These are phyloP conservation scores for Oryzias curvinotus DNA, from an alignment of 2,113 vertebrate genomes.

Conservation along the genomic window DNA sequence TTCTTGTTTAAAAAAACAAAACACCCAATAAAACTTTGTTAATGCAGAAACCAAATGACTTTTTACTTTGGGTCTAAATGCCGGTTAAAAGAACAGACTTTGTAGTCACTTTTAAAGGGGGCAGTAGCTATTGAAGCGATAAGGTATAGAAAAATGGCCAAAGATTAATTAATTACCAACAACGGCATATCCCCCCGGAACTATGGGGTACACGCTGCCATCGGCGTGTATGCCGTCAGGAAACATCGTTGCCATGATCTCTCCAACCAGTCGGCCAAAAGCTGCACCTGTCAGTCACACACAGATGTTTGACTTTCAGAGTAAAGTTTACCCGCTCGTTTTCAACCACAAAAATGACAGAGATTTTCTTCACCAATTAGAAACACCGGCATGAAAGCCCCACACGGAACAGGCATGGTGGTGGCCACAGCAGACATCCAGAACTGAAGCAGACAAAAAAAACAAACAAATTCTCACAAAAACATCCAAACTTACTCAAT, in stretches of 20 bases:
- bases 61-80: too few species aligned
- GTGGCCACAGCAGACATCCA: constrained; percentile 99
- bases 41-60: too few species aligned
- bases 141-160: not conserved
- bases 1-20: too few species aligned
- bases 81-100: too few species aligned
- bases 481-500: not conserved
- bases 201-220: constrained; percentile 90
- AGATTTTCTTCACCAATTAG: constrained; percentile 86
- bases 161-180: constrained; percentile 79
- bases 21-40: too few species aligned
- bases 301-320: not conserved
- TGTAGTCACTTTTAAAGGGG: too few species aligned
- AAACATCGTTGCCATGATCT: constrained; percentile 96
- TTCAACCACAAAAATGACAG: not conserved
- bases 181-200: constrained; percentile 95
- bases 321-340: not conserved
- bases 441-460: constrained; percentile 78
- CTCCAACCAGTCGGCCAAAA: constrained; percentile 93
- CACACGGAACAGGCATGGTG: constrained; percentile 97
- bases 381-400: constrained; percentile 98
- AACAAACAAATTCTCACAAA: not conserved
- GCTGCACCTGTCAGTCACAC: constrained; percentile 84
- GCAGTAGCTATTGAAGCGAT: too few species aligned
- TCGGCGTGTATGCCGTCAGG: constrained; percentile 93